Evolutionary conservation across 2,888 invertebrate genomes (phyloP).

Genomic region (Cynaeus angustus): DNA sequence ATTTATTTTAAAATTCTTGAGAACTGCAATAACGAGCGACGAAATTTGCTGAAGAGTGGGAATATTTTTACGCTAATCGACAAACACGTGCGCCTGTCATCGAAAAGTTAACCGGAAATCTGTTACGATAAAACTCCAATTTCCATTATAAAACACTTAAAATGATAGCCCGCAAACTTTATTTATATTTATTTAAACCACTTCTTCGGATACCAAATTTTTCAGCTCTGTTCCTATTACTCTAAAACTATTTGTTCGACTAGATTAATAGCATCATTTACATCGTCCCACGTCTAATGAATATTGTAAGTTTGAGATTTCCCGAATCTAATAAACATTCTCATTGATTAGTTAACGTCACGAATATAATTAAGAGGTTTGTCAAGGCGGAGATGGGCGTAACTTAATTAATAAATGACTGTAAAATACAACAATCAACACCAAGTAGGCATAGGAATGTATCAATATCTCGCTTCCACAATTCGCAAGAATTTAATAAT

Average conservation of each 20-base stretch:
- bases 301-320: constrained; percentile 19
- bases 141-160: too few species aligned
- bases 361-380: constrained; percentile 27
- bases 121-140: too few species aligned
- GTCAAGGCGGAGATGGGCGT: constrained; percentile 31
- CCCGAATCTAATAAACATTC: constrained; percentile 29
- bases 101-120: too few species aligned
- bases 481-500: constrained; percentile 7
- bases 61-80: too few species aligned
- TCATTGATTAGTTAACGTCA: constrained; percentile 12
- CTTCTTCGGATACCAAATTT: too few species aligned
- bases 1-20: too few species aligned
- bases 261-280: constrained; percentile 13
- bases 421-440: constrained; percentile 3
- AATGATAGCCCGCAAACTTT: too few species aligned
- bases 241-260: constrained; percentile 14
- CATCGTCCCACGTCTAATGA: constrained; percentile 21
- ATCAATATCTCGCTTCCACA: constrained; percentile 20
- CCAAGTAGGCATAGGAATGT: constrained; percentile 9
- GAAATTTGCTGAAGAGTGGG: too few species aligned
- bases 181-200: too few species aligned
- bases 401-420: constrained; percentile 13
- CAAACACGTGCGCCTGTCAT: too few species aligned
- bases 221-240: constrained; percentile 9
- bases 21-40: too few species aligned